These are phyloP conservation scores for Scaptomyza pallida DNA, from an alignment of 1,140 invertebrate genomes.

Conservation along the genomic window DNA sequence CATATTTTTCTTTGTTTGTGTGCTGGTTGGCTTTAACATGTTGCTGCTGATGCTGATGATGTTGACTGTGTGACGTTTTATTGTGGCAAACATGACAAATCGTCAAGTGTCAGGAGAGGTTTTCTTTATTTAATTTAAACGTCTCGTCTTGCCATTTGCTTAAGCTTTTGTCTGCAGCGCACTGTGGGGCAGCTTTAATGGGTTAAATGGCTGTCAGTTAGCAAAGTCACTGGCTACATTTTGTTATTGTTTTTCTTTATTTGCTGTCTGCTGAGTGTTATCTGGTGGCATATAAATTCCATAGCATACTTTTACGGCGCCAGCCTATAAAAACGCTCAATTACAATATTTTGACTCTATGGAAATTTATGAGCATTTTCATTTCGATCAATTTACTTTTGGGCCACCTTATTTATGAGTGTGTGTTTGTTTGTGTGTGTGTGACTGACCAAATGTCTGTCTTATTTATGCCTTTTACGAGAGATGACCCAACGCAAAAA, in stretches of 20 bases:
- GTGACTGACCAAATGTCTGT: slow-evolving; percentile 44
- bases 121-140: slow-evolving; percentile 72
- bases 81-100: slow-evolving; percentile 80
- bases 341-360: slow-evolving; percentile 66
- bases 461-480: slow-evolving; percentile 70
- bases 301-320: slow-evolving; percentile 22
- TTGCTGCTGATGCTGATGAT: no score
- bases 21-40: slow-evolving; percentile 18
- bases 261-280: slow-evolving; percentile 10
- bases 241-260: not conserved
- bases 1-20: slow-evolving; percentile 34
- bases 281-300: slow-evolving; percentile 43
- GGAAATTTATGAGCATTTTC: slow-evolving; percentile 75
- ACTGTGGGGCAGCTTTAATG: slow-evolving; percentile 47
- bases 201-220: slow-evolving; percentile 55
- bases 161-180: not conserved
- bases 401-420: slow-evolving; percentile 39
- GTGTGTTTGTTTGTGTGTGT: no score
- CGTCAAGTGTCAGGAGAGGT: slow-evolving; percentile 67
- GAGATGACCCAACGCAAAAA: slow-evolving; percentile 38
- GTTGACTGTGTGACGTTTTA: slow-evolving; percentile 60
- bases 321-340: slow-evolving; percentile 46
- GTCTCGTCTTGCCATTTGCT: slow-evolving; percentile 6
- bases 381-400: slow-evolving; percentile 76
- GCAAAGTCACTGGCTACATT: slow-evolving; percentile 3